Conservation (phyloP, 1,140 invertebrate genomes). For the Drosophila sturtevanti region DNA sequence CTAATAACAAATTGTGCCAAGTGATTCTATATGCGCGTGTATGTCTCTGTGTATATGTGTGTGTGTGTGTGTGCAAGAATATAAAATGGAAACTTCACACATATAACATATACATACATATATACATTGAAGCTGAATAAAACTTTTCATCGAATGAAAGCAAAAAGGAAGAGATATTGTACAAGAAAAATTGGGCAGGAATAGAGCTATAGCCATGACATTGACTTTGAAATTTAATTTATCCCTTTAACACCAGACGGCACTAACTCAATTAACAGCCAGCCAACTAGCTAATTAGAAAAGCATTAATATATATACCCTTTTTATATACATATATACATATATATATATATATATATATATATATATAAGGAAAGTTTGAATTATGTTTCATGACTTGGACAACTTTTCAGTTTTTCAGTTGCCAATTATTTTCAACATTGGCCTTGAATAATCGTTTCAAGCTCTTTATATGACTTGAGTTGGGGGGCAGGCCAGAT, state of each 20-base stretch:
- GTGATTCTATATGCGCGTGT: conserved; percentile 25
- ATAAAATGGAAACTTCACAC: conserved; percentile 72
- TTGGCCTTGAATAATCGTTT: conserved; percentile 50
- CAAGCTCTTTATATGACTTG: conserved; percentile 12
- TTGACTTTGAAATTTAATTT: conserved; percentile 75
- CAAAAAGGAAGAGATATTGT: background rate
- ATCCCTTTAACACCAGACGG: conserved; percentile 12
- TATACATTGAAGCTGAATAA: conserved; percentile 1
- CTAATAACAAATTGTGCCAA: conserved; percentile 59
- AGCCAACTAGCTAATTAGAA: conserved; percentile 32
- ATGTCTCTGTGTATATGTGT: too few species aligned
- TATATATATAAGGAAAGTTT: background rate
- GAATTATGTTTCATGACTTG: background rate
- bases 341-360: background rate
- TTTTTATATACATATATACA: background rate
- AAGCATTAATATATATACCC: background rate
- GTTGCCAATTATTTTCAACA: conserved; percentile 49
- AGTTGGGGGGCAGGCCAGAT: background rate
- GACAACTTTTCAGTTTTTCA: conserved; percentile 11
- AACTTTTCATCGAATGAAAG: background rate
- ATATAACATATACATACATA: conserved; percentile 15
- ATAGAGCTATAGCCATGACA: conserved; percentile 42
- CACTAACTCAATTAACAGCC: background rate
- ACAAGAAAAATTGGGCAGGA: conserved; percentile 11
- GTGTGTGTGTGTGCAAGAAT: conserved; percentile 41